Evolutionary conservation across 2,113 vertebrate genomes (phyloP), one percentile per base, ranked within the genome.

Genomic region (Lipophrys pholis): DNA sequence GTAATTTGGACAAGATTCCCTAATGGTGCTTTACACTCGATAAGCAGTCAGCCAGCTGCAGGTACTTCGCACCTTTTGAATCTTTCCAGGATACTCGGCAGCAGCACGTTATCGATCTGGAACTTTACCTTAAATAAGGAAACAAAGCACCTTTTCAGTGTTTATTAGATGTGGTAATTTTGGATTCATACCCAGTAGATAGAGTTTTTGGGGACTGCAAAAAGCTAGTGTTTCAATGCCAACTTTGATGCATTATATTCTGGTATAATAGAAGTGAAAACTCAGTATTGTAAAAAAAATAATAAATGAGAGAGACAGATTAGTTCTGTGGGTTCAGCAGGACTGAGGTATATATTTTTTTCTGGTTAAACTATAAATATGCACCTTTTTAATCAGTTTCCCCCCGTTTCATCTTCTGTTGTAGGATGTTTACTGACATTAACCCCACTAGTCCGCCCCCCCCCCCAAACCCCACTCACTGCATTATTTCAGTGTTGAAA

Each of bases 41-140:
- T 82, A 71, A 64, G 92, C 93, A 94, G 93, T 93, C 92, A 89
- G 82, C 90, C 93, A 94, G 90, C 93, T 94, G 93, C 91, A 82
- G 60, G 76, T 66, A 83, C n/a, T 10, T 45, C 59, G 73, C 88
- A 83, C 62, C 85, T 67, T 67, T 71, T 49, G 16, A 69, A 74
- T 62, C 56, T 86, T 70, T 78, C 65, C 74, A 62, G 36, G 68
- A 54, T 70, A 38, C 78, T 82, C 57, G 1, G 39, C 62, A 73
- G 55, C 80, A 39, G 73, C 40, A 74, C 38, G 35, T 15, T 3
- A 43, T 54, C n/a, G 8, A 8, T 16, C 9, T 64, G 49, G 9
- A 71, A 8, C 21, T 51, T 35, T 0, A 57, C 5, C 14, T 40
- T 14, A 41, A 14, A 40, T 21, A 71, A 30, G 7, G 41, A 53